These are phyloP conservation scores for Cotesia chilonis DNA, from an alignment of 1,140 invertebrate species.

Conservation along the genomic window DNA sequence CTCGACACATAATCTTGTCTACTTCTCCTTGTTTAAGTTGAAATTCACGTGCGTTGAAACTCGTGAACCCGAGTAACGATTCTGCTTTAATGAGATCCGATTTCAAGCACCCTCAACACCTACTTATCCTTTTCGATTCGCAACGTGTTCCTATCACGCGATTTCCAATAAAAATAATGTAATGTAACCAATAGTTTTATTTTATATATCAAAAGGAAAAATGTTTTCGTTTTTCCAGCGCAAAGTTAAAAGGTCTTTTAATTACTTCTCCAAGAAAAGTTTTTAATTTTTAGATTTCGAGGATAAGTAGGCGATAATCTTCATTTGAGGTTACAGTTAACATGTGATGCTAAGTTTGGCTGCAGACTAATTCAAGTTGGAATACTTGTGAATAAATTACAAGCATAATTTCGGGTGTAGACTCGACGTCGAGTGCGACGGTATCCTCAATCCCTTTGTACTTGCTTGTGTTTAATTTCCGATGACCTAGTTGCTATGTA, in stretches of 20 bases:
- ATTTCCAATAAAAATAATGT: neutral
- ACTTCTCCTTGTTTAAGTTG: neutral
- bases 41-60: no score
- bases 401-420: neutral
- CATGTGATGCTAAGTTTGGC: no score
- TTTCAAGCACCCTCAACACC: neutral
- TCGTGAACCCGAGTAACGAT: conserved; percentile 19
- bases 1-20: conserved; percentile 11
- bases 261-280: no score
- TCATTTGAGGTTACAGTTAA: neutral
- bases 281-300: no score
- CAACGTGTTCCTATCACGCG: conserved; percentile 32
- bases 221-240: no score
- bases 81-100: conserved; percentile 36
- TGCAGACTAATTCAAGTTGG: neutral
- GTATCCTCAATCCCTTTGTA: no score
- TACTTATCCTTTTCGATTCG: conserved; percentile 35
- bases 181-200: neutral
- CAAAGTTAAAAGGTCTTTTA: no score
- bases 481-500: no score
- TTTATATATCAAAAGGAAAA: no score
- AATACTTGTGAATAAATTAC: neutral
- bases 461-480: no score
- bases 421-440: no score
- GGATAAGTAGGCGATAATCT: neutral